Evolutionary conservation across 2,797 vertebrate genomes (phyloP).

Genomic region (Cossypha caffra): DNA sequence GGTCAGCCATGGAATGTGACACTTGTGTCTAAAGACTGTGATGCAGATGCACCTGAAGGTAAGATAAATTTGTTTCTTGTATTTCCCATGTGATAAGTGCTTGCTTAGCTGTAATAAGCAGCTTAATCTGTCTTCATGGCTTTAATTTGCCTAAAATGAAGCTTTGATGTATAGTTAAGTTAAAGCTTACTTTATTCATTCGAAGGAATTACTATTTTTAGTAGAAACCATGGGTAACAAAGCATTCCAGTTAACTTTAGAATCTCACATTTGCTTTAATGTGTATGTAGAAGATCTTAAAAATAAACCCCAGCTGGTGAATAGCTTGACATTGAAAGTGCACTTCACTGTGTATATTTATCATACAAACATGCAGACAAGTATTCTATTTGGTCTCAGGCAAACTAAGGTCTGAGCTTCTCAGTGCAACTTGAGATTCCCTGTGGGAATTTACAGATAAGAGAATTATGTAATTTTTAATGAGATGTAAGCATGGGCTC

Average conservation of each 20-base stretch:
- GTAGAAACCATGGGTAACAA: not conserved
- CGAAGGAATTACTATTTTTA: not conserved
- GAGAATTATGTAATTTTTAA: not conserved
- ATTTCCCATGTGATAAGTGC: not conserved
- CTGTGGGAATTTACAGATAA: not conserved
- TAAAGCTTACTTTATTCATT: not conserved
- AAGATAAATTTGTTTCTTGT: constrained; percentile 31
- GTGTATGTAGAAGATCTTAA: not conserved
- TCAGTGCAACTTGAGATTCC: not conserved
- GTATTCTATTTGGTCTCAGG: not conserved
- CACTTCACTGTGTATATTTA: not conserved
- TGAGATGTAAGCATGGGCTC: not conserved
- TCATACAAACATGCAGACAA: not conserved
- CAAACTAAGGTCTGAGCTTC: not conserved
- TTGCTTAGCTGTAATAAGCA: not conserved
- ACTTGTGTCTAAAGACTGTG: constrained; percentile 84
- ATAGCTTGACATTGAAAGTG: not conserved
- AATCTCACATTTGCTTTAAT: not conserved
- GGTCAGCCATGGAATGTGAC: constrained; percentile 77
- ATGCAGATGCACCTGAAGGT: constrained; percentile 93
- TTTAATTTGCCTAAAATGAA: not conserved
- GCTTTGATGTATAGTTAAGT: not conserved
- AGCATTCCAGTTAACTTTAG: not conserved
- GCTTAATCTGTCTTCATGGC: not conserved
- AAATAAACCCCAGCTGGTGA: not conserved